phyloP scores from a whole-genome alignment of 2,113 vertebrate species.

The Brachirus orientalis region DNA sequence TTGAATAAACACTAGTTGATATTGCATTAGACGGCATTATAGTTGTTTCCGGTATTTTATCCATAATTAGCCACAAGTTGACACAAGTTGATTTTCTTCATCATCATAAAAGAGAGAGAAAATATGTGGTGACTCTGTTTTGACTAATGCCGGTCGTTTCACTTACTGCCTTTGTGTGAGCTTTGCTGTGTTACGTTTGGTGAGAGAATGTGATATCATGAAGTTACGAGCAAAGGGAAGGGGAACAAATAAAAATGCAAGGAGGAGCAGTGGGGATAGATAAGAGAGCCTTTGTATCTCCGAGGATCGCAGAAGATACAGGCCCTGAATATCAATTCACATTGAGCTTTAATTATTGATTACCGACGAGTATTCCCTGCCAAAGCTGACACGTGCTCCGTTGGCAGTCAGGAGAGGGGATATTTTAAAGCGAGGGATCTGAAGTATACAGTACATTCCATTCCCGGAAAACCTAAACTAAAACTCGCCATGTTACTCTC shows the following conservation, averaged over 20 bases:
- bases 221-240: slow-evolving; percentile 28
- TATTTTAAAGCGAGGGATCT: neutral
- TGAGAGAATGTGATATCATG: slow-evolving; percentile 8
- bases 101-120: neutral
- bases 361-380: slow-evolving; percentile 33
- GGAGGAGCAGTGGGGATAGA: neutral
- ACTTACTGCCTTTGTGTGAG: neutral
- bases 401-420: slow-evolving; percentile 43
- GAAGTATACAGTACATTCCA: neutral
- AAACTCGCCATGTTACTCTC: neutral
- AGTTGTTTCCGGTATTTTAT: neutral
- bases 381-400: slow-evolving; percentile 36
- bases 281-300: slow-evolving; percentile 27
- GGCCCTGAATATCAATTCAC: slow-evolving; percentile 66
- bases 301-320: slow-evolving; percentile 47
- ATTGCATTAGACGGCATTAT: neutral
- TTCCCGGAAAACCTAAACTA: slow-evolving; percentile 17
- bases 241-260: slow-evolving; percentile 18
- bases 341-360: slow-evolving; percentile 75
- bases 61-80: neutral
- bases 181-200: neutral
- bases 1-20: neutral
- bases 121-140: too few species aligned
- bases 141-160: too few species aligned
- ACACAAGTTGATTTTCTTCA: neutral